Evolutionary conservation across 2,888 invertebrate genomes (phyloP), one percentile per base, ranked within the genome.

Genomic region (Cataglyphis livida): DNA sequence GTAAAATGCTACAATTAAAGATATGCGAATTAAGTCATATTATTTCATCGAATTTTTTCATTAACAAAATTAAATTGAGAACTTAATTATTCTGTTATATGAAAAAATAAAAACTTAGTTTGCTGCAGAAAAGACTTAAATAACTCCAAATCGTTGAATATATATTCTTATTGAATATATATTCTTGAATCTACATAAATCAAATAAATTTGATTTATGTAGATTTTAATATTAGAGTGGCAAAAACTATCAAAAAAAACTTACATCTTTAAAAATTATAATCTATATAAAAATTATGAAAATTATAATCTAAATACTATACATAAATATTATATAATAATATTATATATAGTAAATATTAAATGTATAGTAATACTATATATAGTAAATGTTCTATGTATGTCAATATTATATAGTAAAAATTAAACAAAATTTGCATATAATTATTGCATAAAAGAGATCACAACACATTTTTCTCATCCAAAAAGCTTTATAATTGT

Each of bases 381-480:
- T n/a, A 48, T 48, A 48, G n/a, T n/a, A 48, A 48, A 48, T 48
- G 15, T 5, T 15, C 18, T 48, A 18, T 41, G 12, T 12, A 41
- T 12, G 10, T 3, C 12, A 41, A 35, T 68, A 68, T 32, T 48
- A 7, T 25, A 65, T 41, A 65, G n/a, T 32, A 71, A 3, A 71
- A 57, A 57, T 71, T 71, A n/a, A 25, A 59, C 5, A 0, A 25
- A 71, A 71, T 38, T 3, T 71, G 3, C 38, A 59, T 3, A 32
- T 7, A 2, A 9, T 32, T n/a, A 15, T 41, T 74, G 21, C 3
- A 28, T 41, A 71, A 61, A 61, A 48, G 21, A 21, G n/a, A 62
- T 75, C 64, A 75, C 74, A 75, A 44, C n/a, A 73, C 12, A 5
- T 32, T 51, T n/a, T 32, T 12, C 18, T 57, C 57, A 21, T 12